Evolutionary conservation across 2,797 vertebrate genomes (phyloP).

Genomic region (Psittacula echo): DNA sequence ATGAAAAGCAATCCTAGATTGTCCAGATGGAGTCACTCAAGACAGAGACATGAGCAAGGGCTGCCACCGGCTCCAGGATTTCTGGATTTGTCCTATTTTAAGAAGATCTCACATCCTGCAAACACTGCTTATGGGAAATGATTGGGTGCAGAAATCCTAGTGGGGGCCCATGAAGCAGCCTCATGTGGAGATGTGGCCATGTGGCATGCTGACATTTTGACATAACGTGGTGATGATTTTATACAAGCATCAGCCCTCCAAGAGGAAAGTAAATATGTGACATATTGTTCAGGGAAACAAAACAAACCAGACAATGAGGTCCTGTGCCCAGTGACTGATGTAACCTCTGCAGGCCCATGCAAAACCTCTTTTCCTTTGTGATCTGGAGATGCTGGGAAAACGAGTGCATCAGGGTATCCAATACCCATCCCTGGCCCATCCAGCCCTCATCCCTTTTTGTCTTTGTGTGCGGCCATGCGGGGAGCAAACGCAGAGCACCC

Average conservation of each 20-base stretch:
- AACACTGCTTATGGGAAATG: slow-evolving; percentile 48
- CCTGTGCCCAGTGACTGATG: slow-evolving; percentile 50
- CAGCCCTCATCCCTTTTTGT: slow-evolving; percentile 51
- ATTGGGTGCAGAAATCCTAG: slow-evolving; percentile 53
- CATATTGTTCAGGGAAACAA: slow-evolving; percentile 66
- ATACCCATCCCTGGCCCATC: slow-evolving; percentile 50
- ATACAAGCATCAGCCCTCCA: slow-evolving; percentile 38
- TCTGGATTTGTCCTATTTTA: slow-evolving; percentile 72
- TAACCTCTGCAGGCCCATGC: slow-evolving; percentile 30
- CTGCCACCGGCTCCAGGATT: slow-evolving; percentile 61
- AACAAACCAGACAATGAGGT: slow-evolving; percentile 66
- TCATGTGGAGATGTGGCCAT: slow-evolving; percentile 15
- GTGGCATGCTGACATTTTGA: slow-evolving; percentile 62
- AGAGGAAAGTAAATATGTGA: slow-evolving; percentile 66
- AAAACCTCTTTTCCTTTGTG: slow-evolving; percentile 50
- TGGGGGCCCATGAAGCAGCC: slow-evolving; percentile 34
- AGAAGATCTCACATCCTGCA: slow-evolving; percentile 45
- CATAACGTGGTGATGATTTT: slow-evolving; percentile 49
- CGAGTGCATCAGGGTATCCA: slow-evolving; percentile 53
- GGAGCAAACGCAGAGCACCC: slow-evolving; percentile 60
- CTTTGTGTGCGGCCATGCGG: slow-evolving; percentile 65
- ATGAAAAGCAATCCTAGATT: slow-evolving; percentile 48
- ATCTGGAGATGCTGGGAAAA: slow-evolving; percentile 53
- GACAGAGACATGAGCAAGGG: slow-evolving; percentile 47
- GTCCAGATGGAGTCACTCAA: slow-evolving; percentile 74